Percentiles rank a stretch among this genome's conserved stretches.
Conservation (phyloP, 2,888 invertebrate genomes). For the Torymus tubicola region DNA sequence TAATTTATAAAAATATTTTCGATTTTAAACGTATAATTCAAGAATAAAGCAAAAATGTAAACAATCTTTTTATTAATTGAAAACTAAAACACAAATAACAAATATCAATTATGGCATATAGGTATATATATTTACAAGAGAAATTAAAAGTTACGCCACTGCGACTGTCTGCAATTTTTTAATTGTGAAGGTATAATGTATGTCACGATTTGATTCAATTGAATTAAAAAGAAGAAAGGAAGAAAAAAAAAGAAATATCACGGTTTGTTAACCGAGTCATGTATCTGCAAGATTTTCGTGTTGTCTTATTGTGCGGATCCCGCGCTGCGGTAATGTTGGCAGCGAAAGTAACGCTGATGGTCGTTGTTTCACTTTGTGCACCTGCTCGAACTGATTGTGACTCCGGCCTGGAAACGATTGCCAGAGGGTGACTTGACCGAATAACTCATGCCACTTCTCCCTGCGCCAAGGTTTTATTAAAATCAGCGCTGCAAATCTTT, state of each 20-base stretch:
- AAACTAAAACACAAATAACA: too few relatives aligned
- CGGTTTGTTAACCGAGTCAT: constrained; percentile 39
- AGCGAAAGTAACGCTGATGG: constrained; percentile 58
- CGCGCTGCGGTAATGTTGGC: constrained; percentile 24
- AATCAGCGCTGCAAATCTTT: constrained; percentile 25
- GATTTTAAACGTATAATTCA: too few relatives aligned
- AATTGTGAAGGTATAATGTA: constrained; percentile 36
- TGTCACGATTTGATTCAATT: constrained; percentile 43
- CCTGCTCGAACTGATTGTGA: constrained; percentile 63
- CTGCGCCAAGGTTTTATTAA: constrained; percentile 62
- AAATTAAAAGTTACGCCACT: constrained; percentile 8
- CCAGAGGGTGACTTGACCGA: constrained; percentile 59
- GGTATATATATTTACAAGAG: not conserved
- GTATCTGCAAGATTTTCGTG: constrained; percentile 26
- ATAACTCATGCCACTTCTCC: constrained; percentile 43
- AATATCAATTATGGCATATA: not conserved
- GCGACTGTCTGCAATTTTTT: constrained; percentile 31
- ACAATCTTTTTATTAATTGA: too few relatives aligned
- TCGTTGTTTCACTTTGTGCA: constrained; percentile 56
- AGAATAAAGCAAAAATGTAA: too few relatives aligned
- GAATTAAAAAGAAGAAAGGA: not conserved
- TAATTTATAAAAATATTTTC: too few relatives aligned
- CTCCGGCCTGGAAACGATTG: constrained; percentile 60
- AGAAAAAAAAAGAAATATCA: constrained; percentile 30
- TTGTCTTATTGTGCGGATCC: constrained; percentile 34